Conservation (phyloP, 1,140 invertebrate species). For the Pseudomyrmex pallidus region DNA sequence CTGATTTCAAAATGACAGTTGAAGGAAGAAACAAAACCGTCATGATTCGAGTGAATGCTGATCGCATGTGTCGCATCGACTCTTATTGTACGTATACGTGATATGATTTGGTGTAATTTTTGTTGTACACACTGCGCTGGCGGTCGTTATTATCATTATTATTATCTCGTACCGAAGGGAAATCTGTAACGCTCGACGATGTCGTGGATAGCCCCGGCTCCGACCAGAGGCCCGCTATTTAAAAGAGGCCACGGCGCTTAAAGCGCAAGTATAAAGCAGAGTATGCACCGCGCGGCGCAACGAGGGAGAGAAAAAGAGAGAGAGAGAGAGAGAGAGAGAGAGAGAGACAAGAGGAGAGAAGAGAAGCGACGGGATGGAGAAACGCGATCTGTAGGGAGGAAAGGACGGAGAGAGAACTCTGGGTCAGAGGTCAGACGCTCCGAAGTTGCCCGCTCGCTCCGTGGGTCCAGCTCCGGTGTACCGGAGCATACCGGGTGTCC, state of each 20-base stretch:
- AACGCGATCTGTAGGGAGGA: constrained; percentile 73
- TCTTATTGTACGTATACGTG: constrained; percentile 21
- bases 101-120: constrained; percentile 45
- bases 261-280: constrained; percentile 79
- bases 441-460: constrained; percentile 80
- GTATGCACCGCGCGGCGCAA: constrained; percentile 63
- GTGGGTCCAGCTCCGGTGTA: constrained; percentile 76
- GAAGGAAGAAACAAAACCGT: not conserved
- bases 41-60: constrained; percentile 30
- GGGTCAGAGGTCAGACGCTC: constrained; percentile 81
- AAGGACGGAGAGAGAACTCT: constrained; percentile 76
- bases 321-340: constrained; percentile 31
- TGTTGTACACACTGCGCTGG: constrained; percentile 17
- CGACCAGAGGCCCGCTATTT: constrained; percentile 72
- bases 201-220: constrained; percentile 46
- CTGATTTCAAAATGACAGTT: not conserved
- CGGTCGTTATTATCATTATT: constrained; percentile 57
- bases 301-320: not conserved
- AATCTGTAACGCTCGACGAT: constrained; percentile 66
- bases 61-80: constrained; percentile 25
- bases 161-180: constrained; percentile 53
- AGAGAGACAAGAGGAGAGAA: constrained; percentile 28
- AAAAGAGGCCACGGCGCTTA: constrained; percentile 79
- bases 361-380: constrained; percentile 57
- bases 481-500: constrained; percentile 66